phyloP scores from a whole-genome alignment of 2,797 vertebrate genomes.

The Gymnothorax reevesii region DNA sequence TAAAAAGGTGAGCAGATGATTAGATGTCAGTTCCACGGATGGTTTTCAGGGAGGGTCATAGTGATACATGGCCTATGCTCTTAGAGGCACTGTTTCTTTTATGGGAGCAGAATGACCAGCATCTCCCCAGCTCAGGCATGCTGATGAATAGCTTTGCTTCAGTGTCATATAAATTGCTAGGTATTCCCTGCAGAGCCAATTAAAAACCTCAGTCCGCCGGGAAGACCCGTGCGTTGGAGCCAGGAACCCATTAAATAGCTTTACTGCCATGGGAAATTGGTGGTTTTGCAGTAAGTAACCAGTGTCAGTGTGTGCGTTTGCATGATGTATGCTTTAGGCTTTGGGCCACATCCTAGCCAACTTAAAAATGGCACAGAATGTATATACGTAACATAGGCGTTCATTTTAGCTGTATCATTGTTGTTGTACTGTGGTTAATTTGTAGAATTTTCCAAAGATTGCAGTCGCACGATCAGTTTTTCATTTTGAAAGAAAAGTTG shows the following conservation, averaged over 20 bases:
- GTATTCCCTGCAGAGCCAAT: slow-evolving; percentile 21
- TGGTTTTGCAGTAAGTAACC: neutral
- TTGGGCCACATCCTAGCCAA: neutral
- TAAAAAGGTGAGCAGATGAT: neutral
- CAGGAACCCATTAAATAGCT: slow-evolving; percentile 14
- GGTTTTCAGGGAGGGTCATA: neutral
- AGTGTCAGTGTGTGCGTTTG: neutral
- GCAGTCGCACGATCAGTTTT: neutral
- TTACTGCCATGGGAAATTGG: neutral
- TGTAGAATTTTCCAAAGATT: neutral
- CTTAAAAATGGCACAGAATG: slow-evolving; percentile 1
- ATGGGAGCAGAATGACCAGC: neutral
- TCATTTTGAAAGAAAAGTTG: neutral
- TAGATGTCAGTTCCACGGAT: neutral
- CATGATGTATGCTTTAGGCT: neutral
- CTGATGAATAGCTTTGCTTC: neutral
- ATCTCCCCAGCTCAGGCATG: neutral
- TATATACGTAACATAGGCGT: neutral
- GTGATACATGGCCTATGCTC: neutral
- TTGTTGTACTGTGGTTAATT: neutral
- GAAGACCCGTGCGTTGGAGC: neutral
- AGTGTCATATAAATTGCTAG: neutral
- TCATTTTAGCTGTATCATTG: neutral
- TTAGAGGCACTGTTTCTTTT: neutral
- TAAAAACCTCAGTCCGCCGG: slow-evolving; percentile 10